phyloP scores from a whole-genome alignment of 1,140 invertebrate genomes.

The Drosophila mojavensis region DNA sequence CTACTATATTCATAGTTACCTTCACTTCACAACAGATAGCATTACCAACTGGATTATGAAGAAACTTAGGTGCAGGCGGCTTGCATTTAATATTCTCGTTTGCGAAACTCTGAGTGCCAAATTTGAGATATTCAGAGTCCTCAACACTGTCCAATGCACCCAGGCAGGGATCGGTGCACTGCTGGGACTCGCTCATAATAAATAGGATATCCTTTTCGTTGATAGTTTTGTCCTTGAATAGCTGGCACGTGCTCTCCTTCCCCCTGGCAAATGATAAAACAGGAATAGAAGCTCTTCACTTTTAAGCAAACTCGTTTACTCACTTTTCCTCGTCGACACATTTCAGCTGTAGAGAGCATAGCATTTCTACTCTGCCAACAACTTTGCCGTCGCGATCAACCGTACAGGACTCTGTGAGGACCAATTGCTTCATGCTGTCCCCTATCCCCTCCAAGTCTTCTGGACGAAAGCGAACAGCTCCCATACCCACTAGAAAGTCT shows the following conservation, averaged over 20 bases:
- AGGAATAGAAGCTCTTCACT: background rate
- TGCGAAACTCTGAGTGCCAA: constrained; percentile 47
- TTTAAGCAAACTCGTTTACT: background rate
- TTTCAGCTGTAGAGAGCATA: constrained; percentile 44
- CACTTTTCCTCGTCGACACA: constrained; percentile 35
- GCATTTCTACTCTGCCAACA: constrained; percentile 43
- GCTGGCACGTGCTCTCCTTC: constrained; percentile 13
- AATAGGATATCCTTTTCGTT: constrained; percentile 57
- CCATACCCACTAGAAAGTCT: constrained; percentile 19
- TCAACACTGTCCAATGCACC: constrained; percentile 14
- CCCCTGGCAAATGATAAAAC: background rate
- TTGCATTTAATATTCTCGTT: constrained; percentile 6
- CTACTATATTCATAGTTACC: constrained; percentile 6
- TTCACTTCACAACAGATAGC: constrained; percentile 57
- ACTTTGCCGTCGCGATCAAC: background rate
- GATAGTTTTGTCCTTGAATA: constrained; percentile 49
- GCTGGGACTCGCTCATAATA: constrained; percentile 52
- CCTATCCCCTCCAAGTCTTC: constrained; percentile 20
- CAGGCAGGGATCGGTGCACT: constrained; percentile 45
- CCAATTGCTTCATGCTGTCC: constrained; percentile 38
- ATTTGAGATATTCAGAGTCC: constrained; percentile 33
- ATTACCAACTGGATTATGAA: constrained; percentile 25
- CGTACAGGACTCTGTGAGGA: constrained; percentile 23
- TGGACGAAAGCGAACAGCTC: no score
- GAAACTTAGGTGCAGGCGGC: constrained; percentile 18